Evolutionary conservation across 2,113 vertebrate species (phyloP), one percentile per base, ranked within the genome.

Genomic region (Oryzias javanicus): DNA sequence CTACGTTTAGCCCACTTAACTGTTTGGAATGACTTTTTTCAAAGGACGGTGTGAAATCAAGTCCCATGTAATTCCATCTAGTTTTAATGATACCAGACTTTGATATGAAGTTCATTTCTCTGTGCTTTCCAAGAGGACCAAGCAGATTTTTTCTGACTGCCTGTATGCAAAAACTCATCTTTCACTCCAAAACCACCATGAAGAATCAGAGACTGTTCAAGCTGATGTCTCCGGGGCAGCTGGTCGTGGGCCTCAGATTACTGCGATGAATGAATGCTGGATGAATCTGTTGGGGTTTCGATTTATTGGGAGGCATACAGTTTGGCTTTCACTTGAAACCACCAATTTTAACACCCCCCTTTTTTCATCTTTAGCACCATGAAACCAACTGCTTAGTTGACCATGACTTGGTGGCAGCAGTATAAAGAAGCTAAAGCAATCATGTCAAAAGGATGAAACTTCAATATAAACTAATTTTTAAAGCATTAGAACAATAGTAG

Each of bases 41-140:
- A 27, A 27, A 27, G 4, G 25, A 27, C 5, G 25, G 25, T 5
- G 51, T 42, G 51, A 22, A 7, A 20, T 25, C 71, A 79, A 83
- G 5, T 27, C 25, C 6, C 25, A 27, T 27, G 4, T 27, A 27
- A 27, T 74, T 49, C 0, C 47, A 81, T 80, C 44, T 68, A 51
- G 60, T 61, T 69, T 67, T 63, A 73, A 71, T 66, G 68, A 78
- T 68, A 8, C 42, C 18, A 25, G 17, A 42, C 72, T 86, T 73
- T 82, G 70, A 88, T 66, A 74, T 81, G 82, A 67, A 76, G 86
- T 84, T 79, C 1, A 1, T 35, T 24, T 58, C 35, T 59, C 52
- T 56, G 54, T 66, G 41, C 42, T 53, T 13, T 75, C 67, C 29
- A 73, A 51, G 73, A 55, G 57, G 14, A 42, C 14, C 1, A 55